Evolutionary conservation across 2,113 vertebrate genomes (phyloP).

Genomic region (Planiliza haematocheilus): DNA sequence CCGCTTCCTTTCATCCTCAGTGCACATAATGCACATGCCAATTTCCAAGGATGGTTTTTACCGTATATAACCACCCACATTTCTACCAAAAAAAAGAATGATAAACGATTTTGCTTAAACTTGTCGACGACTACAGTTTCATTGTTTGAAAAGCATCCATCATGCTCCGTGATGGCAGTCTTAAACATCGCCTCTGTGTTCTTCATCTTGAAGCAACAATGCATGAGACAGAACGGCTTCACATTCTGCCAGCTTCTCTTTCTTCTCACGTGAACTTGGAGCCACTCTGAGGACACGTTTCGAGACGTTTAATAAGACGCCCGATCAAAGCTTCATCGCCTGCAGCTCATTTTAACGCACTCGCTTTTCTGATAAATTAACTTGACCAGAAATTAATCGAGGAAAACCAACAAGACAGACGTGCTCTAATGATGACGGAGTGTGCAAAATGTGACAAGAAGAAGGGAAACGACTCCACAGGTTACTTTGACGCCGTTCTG

Average conservation of each 20-base stretch:
- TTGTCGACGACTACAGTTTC: background rate
- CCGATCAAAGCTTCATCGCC: conserved; percentile 22
- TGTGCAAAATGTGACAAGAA: background rate
- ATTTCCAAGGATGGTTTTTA: background rate
- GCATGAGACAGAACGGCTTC: background rate
- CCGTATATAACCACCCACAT: conserved; percentile 5
- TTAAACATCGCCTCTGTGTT: conserved; percentile 31
- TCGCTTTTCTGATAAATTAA: conserved; percentile 1
- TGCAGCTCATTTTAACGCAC: background rate
- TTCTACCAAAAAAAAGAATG: background rate
- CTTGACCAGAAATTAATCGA: background rate
- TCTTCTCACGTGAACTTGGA: background rate
- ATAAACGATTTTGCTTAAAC: conserved; percentile 14
- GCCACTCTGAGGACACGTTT: background rate
- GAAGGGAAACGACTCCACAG: no score
- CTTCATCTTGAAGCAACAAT: conserved; percentile 1
- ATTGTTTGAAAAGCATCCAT: conserved; percentile 32
- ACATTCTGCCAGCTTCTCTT: no score
- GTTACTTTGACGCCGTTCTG: no score
- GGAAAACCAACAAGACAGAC: background rate
- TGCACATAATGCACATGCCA: background rate
- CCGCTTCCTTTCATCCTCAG: no score
- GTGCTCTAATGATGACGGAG: background rate
- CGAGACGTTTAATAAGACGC: conserved; percentile 10
- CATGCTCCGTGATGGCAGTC: conserved; percentile 4